Evolutionary conservation across 2,113 vertebrate species (phyloP).

Genomic region (Oxyura jamaicensis): DNA sequence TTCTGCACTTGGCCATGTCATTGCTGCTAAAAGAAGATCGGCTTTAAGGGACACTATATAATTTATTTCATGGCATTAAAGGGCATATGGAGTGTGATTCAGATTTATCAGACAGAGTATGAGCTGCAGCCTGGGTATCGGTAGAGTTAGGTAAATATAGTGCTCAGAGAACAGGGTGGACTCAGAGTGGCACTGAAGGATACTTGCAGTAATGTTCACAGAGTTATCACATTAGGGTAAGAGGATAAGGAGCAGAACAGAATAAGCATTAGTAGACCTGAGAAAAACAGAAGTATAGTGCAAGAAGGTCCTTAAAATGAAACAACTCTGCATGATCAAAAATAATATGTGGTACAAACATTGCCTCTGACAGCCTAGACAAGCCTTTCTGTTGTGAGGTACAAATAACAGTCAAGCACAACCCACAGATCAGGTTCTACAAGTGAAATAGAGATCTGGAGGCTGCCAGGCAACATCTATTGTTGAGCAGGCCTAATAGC

Average conservation of each 20-base stretch:
- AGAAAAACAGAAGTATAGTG: neutral
- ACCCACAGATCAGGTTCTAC: neutral
- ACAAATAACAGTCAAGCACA: neutral
- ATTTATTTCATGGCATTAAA: neutral
- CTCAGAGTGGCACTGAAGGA: neutral
- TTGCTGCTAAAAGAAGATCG: neutral
- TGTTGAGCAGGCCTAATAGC: neutral
- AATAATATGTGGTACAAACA: neutral
- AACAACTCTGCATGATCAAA: neutral
- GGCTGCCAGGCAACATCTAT: neutral
- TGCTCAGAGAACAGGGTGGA: neutral
- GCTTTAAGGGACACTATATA: neutral
- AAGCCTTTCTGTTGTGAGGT: neutral
- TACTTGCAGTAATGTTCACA: neutral
- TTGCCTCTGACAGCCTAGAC: accelerated
- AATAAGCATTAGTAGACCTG: neutral
- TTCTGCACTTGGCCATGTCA: neutral
- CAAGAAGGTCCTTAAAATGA: neutral
- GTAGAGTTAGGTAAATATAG: neutral
- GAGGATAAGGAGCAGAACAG: neutral
- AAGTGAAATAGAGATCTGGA: neutral
- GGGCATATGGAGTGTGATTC: neutral
- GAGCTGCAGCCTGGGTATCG: neutral
- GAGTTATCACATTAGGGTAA: neutral
- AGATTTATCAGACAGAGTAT: neutral